Conservation (phyloP, 2,797 vertebrate species). For the Bovichtus variegatus region DNA sequence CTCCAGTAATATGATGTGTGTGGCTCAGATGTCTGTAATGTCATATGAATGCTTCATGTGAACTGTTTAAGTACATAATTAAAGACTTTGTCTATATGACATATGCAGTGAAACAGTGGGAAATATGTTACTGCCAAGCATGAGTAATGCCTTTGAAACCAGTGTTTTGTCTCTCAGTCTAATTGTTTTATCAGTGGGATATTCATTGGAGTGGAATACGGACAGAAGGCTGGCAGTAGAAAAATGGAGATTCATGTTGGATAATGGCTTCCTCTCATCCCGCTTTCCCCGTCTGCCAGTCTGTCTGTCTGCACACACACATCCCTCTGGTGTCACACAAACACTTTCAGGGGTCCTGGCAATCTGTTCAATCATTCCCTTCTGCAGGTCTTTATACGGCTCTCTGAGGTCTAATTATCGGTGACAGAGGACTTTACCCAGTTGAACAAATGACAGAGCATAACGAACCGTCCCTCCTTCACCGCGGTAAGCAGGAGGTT, state of each 20-base stretch:
- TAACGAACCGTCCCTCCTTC: conserved; percentile 53
- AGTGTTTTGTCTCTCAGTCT: conserved; percentile 67
- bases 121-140: conserved; percentile 61
- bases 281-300: conserved; percentile 44
- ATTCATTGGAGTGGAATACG: conserved; percentile 64
- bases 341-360: conserved; percentile 61
- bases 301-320: conserved; percentile 33
- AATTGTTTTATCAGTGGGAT: conserved; percentile 75
- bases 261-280: conserved; percentile 60
- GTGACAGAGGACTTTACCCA: conserved; percentile 69
- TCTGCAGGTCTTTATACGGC: conserved; percentile 59
- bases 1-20: neutral
- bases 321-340: conserved; percentile 47
- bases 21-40: neutral
- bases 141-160: conserved; percentile 64
- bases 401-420: conserved; percentile 78
- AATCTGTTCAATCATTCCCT: conserved; percentile 71
- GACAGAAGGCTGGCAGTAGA: conserved; percentile 65
- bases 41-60: conserved; percentile 18
- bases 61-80: conserved; percentile 44
- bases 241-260: conserved; percentile 64
- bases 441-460: conserved; percentile 63
- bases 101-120: conserved; percentile 61
- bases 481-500: conserved; percentile 46
- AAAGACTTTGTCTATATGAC: conserved; percentile 54